phyloP scores from a whole-genome alignment of 2,113 vertebrate genomes.

The Mesembrinibis cayennensis region DNA sequence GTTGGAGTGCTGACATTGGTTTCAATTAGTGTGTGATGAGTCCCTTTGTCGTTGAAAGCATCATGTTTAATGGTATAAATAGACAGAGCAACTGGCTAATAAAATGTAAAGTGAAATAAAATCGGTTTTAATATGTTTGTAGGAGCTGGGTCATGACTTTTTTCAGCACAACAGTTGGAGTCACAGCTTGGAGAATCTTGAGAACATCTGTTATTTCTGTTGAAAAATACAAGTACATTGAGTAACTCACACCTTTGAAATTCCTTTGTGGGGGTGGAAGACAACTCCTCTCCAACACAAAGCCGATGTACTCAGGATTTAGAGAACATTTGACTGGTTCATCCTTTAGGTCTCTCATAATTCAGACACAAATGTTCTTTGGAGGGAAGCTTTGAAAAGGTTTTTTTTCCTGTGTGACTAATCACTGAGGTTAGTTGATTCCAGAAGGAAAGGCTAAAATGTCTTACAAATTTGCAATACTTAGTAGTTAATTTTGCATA shows the following conservation, averaged over 20 bases:
- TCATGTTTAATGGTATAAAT: constrained; percentile 44
- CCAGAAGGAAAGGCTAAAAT: constrained; percentile 33
- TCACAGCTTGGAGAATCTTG: constrained; percentile 56
- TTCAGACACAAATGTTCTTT: background rate
- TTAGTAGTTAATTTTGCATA: background rate
- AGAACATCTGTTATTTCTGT: constrained; percentile 65
- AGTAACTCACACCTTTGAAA: constrained; percentile 56
- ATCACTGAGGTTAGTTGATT: constrained; percentile 2
- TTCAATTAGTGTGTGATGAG: constrained; percentile 43
- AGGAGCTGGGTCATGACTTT: constrained; percentile 36
- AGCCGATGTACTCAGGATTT: constrained; percentile 1
- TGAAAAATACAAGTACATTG: constrained; percentile 46
- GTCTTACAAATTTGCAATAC: background rate
- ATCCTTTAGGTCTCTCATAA: constrained; percentile 12
- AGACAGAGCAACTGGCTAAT: constrained; percentile 41
- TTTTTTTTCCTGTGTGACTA: background rate
- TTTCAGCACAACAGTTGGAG: constrained; percentile 58
- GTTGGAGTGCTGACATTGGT: constrained; percentile 40
- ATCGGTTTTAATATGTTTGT: constrained; percentile 39
- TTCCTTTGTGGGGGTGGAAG: constrained; percentile 13
- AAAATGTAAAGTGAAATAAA: constrained; percentile 48
- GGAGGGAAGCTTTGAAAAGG: constrained; percentile 7
- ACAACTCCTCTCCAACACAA: background rate
- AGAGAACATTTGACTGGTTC: constrained; percentile 27
- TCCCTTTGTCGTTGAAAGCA: constrained; percentile 15